Conservation (phyloP, 2,797 vertebrate species). For the Myiotriccus ornatus region DNA sequence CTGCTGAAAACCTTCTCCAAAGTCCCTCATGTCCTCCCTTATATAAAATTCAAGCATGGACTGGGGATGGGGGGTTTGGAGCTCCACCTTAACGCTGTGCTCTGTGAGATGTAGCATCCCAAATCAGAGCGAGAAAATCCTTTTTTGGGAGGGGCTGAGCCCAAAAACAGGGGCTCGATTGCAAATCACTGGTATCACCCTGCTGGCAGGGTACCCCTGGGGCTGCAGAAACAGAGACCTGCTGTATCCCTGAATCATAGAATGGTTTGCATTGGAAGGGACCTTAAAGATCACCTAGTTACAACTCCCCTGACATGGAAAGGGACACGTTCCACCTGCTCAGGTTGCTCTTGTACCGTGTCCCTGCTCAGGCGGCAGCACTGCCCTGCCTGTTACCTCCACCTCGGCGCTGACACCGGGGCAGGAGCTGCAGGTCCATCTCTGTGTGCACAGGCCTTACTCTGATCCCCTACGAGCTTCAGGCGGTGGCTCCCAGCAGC, state of each 20-base stretch:
- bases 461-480: background rate
- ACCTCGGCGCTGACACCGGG: fast-evolving
- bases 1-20: background rate
- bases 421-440: background rate
- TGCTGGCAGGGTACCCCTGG: background rate
- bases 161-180: fast-evolving
- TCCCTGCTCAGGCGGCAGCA: background rate
- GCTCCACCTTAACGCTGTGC: background rate
- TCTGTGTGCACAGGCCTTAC: background rate
- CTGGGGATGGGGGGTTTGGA: fast-evolving
- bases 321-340: background rate
- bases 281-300: background rate
- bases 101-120: background rate
- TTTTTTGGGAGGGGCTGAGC: background rate
- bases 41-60: background rate
- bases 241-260: fast-evolving
- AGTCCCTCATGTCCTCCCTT: background rate
- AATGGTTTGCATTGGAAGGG: background rate
- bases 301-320: background rate
- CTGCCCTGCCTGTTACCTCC: background rate
- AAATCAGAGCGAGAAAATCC: background rate
- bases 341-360: fast-evolving
- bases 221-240: background rate
- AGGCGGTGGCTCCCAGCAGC: background rate
- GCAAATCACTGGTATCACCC: background rate